Conservation (phyloP, 2,113 vertebrate species). For the Ascaphus truei region DNA sequence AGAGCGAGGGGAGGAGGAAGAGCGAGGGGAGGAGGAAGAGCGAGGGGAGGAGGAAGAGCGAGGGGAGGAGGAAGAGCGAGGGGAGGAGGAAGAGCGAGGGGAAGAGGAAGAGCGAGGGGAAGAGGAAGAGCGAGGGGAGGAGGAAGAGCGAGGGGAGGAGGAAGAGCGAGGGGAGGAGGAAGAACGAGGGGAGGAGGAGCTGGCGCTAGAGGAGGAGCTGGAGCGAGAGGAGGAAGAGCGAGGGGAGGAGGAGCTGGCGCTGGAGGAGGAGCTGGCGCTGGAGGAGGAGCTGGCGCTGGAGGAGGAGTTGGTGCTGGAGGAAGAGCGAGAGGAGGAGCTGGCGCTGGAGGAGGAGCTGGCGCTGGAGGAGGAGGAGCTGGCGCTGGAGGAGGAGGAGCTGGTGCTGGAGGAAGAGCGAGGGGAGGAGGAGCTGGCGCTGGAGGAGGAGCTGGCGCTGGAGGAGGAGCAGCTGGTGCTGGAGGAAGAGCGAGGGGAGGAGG, state of each 20-base stretch:
- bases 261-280: too few species aligned
- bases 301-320: too few species aligned
- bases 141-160: background rate
- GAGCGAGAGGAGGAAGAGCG: fast-evolving
- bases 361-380: background rate
- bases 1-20: too few species aligned
- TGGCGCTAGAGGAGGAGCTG: background rate
- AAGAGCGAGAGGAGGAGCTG: too few species aligned
- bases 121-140: background rate
- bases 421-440: too few species aligned
- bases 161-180: constrained; percentile 28
- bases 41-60: background rate
- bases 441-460: background rate
- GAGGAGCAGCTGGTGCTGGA: background rate
- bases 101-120: background rate
- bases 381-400: too few species aligned
- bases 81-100: background rate
- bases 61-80: background rate
- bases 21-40: too few species aligned
- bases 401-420: too few species aligned
- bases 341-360: background rate
- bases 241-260: fast-evolving
- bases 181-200: background rate
- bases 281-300: too few species aligned
- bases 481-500: too few species aligned